These are phyloP conservation scores for Axis porcinus DNA, from an alignment of 2,113 vertebrate genomes.

Conservation along the genomic window DNA sequence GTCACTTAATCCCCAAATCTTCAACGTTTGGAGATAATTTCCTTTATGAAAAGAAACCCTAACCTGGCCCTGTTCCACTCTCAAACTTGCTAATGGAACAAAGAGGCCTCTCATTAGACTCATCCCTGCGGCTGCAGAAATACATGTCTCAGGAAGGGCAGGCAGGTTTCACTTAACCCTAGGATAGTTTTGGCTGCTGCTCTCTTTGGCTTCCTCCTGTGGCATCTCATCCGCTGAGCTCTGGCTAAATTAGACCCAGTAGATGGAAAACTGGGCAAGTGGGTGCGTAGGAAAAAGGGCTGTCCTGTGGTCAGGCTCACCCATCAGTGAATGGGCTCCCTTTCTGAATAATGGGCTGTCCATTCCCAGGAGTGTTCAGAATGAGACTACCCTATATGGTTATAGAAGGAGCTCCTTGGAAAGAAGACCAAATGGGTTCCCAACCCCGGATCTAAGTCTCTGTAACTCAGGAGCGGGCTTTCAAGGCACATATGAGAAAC, in stretches of 20 bases:
- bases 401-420: background rate
- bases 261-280: background rate
- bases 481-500: background rate
- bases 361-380: background rate
- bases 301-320: background rate
- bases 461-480: background rate
- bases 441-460: background rate
- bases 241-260: background rate
- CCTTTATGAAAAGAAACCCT: constrained; percentile 52
- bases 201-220: background rate
- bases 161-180: background rate
- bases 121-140: constrained; percentile 13
- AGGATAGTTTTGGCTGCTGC: background rate
- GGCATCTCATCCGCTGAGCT: background rate
- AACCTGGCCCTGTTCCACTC: constrained; percentile 16
- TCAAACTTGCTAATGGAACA: constrained; percentile 52
- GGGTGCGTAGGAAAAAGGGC: background rate
- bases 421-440: constrained; percentile 19
- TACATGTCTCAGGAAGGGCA: background rate
- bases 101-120: constrained; percentile 40
- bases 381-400: background rate
- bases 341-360: background rate
- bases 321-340: background rate
- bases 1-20: constrained; percentile 52
- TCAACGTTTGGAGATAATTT: constrained; percentile 61